Conservation (phyloP, 1,140 invertebrate genomes). For the Heliothis virescens region DNA sequence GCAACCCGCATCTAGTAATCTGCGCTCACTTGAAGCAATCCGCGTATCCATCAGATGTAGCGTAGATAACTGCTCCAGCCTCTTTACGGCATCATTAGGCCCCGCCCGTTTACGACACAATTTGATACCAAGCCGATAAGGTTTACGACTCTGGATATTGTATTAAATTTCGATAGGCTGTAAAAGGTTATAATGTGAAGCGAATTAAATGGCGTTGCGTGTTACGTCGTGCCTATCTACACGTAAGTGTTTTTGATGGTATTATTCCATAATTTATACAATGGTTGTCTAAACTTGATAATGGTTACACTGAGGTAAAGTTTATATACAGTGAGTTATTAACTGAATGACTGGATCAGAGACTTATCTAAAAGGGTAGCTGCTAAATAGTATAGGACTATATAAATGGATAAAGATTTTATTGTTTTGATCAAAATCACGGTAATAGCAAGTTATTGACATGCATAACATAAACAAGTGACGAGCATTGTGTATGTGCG, state of each 20-base stretch:
- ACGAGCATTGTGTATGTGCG: conserved; percentile 1
- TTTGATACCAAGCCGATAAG: conserved; percentile 28
- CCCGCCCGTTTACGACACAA: conserved; percentile 24
- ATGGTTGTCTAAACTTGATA: no score
- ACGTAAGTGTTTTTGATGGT: not conserved
- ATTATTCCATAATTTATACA: no score
- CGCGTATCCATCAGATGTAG: no score
- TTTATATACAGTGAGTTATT: no score
- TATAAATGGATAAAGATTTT: no score
- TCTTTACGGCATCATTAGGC: conserved; percentile 28
- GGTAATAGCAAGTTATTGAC: no score
- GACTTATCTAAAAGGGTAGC: no score
- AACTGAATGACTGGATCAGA: no score
- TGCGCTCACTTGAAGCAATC: not conserved
- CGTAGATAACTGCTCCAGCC: not conserved
- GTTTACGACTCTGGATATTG: conserved; percentile 25
- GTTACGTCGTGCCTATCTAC: not conserved
- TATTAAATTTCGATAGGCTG: conserved; percentile 31
- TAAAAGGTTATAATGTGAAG: conserved; percentile 24
- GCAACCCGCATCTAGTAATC: not conserved
- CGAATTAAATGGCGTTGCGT: conserved; percentile 1
- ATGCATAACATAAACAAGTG: not conserved
- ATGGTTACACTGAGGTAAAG: no score
- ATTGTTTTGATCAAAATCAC: no score
- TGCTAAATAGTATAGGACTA: no score